Conservation (phyloP, 37 sponge, comb jelly and placozoan species). For the Corticium candelabrum region DNA sequence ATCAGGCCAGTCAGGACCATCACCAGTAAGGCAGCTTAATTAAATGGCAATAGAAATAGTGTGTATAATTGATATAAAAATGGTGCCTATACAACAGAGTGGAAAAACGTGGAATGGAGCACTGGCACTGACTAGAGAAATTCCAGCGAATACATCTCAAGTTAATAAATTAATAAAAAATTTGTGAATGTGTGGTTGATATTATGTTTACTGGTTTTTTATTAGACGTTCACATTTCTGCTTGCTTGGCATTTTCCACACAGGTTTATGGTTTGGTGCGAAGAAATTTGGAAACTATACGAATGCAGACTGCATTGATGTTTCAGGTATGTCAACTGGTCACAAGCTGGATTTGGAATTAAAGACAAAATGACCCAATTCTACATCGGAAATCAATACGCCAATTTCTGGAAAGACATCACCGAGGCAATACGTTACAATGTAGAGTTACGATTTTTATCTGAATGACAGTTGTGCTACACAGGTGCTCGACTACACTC, state of each 20-base stretch:
- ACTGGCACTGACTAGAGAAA: neutral
- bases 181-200: neutral
- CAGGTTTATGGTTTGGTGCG: constrained; percentile 8
- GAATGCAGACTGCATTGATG: neutral
- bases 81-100: constrained; percentile 1
- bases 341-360: constrained; percentile 11
- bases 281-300: too few species aligned
- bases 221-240: constrained; percentile 20
- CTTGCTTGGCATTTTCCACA: constrained; percentile 18
- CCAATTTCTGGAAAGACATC: constrained; percentile 7
- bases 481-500: constrained; percentile 14
- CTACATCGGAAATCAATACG: constrained; percentile 9
- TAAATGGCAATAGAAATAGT: neutral
- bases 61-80: neutral
- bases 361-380: constrained; percentile 1
- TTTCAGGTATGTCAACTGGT: constrained; percentile 15
- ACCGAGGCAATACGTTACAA: too few species aligned
- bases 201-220: neutral
- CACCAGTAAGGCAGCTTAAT: constrained; percentile 12
- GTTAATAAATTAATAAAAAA: neutral
- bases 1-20: constrained; percentile 7
- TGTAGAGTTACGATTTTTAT: neutral
- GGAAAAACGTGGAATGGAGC: constrained; percentile 24
- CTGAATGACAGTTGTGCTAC: neutral
- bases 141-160: neutral